Conservation (phyloP, 1,140 invertebrate genomes). For the Halotydeus destructor region DNA sequence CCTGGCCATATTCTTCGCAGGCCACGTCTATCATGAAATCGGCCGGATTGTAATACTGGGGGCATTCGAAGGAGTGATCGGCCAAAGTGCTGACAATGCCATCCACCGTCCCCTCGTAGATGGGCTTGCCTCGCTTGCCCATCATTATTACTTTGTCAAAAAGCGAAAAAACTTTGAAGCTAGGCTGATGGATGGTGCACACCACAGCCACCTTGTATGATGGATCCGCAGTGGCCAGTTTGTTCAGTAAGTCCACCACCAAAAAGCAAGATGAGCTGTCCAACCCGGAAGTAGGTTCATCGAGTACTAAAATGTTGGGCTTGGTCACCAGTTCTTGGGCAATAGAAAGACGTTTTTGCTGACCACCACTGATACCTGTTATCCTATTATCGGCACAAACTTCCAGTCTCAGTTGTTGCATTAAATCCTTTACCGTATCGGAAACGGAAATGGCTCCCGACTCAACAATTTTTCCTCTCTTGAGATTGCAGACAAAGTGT, state of each 20-base stretch:
- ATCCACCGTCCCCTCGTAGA: constrained; percentile 49
- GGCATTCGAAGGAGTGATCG: constrained; percentile 5
- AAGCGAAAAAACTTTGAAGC: constrained; percentile 80
- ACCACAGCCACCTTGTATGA: constrained; percentile 36
- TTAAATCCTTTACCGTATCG: constrained; percentile 26
- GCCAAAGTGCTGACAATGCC: constrained; percentile 1
- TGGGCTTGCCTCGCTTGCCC: constrained; percentile 60
- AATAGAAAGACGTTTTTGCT: constrained; percentile 75
- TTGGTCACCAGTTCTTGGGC: constrained; percentile 88
- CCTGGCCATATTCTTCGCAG: constrained; percentile 4
- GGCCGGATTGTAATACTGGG: constrained; percentile 11
- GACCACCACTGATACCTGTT: constrained; percentile 43
- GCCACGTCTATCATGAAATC: constrained; percentile 11
- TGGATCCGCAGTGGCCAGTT: constrained; percentile 36
- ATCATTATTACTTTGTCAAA: constrained; percentile 77
- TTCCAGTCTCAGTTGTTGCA: constrained; percentile 11
- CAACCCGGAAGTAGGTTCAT: constrained; percentile 68
- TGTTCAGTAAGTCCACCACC: constrained; percentile 48
- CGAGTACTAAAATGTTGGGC: constrained; percentile 89
- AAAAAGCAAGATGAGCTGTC: constrained; percentile 66
- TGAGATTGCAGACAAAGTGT: constrained; percentile 76
- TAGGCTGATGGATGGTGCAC: constrained; percentile 91
- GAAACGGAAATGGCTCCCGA: constrained; percentile 51
- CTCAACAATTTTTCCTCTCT: constrained; percentile 52
- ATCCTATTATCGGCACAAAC: constrained; percentile 9